A percentile compares a stretch with the other conserved stretches of the same genome.
Conservation (phyloP, 2,888 invertebrate species). For the Pinctada fucata region DNA sequence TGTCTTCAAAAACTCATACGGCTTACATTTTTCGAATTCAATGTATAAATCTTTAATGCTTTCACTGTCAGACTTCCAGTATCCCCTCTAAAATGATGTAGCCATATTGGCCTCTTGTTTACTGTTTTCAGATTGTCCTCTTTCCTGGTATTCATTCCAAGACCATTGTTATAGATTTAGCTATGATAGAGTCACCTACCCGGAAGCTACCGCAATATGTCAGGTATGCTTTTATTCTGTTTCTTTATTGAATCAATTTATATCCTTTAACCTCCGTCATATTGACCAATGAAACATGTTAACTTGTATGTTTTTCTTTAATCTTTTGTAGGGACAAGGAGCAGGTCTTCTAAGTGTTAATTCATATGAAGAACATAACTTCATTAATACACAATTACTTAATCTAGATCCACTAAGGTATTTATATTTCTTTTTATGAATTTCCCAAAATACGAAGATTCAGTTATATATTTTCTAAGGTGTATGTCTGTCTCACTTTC, state of each 20-base stretch:
- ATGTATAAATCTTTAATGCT: too few species aligned
- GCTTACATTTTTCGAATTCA: too few species aligned
- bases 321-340: slow-evolving; percentile 74
- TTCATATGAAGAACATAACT: slow-evolving; percentile 90
- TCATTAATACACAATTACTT: slow-evolving; percentile 88
- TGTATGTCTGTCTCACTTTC: too few species aligned
- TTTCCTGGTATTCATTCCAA: slow-evolving; percentile 23
- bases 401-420: slow-evolving; percentile 83
- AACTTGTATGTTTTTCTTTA: too few species aligned
- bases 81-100: too few species aligned
- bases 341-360: slow-evolving; percentile 87
- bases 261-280: background rate
- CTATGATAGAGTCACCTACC: slow-evolving; percentile 24
- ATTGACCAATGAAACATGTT: too few species aligned
- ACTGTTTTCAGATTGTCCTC: slow-evolving; percentile 30
- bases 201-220: slow-evolving; percentile 24
- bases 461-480: too few species aligned
- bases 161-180: slow-evolving; percentile 30
- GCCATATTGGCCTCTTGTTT: too few species aligned
- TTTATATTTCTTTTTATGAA: slow-evolving; percentile 6
- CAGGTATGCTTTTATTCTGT: slow-evolving; percentile 11
- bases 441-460: too few species aligned
- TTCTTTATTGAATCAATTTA: background rate
- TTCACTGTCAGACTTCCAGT: too few species aligned
- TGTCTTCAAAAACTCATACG: too few species aligned